Evolutionary conservation across 2,797 vertebrate species (phyloP).

Genomic region (Sebastiscus albofasciatus): DNA sequence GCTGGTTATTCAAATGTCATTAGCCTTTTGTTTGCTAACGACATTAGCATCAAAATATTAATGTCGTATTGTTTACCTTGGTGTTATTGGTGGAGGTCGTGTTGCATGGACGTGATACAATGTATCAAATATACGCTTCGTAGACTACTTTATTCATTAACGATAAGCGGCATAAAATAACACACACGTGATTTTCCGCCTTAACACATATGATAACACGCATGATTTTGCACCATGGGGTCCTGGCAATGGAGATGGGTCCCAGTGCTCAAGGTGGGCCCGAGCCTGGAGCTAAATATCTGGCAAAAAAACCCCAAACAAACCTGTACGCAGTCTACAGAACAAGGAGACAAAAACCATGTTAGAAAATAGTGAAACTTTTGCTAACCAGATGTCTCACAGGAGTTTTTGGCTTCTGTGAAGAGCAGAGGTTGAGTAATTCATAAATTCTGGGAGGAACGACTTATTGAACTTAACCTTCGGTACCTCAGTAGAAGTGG

Average conservation of each 20-base stretch:
- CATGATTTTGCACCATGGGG: not conserved
- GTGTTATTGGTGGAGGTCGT: too few relatives aligned
- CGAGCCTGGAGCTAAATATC: too few relatives aligned
- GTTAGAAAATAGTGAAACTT: not conserved
- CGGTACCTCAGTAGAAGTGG: not conserved
- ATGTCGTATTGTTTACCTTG: too few relatives aligned
- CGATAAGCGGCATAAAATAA: not conserved
- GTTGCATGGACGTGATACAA: not conserved
- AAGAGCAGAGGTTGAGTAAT: not conserved
- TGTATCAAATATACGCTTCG: not conserved
- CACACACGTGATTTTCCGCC: not conserved
- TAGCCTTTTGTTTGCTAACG: rapidly evolving
- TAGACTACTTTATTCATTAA: not conserved
- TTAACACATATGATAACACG: not conserved
- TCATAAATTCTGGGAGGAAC: not conserved
- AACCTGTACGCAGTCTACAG: not conserved
- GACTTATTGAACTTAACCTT: not conserved
- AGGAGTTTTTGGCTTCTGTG: not conserved
- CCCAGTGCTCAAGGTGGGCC: too few relatives aligned
- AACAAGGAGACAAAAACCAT: not conserved
- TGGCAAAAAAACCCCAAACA: not conserved
- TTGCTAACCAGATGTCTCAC: not conserved
- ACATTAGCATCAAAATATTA: too few relatives aligned
- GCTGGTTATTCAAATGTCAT: too few relatives aligned
- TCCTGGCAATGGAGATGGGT: too few relatives aligned